Evolutionary conservation across 2,113 vertebrate species (phyloP).

Genomic region (Gopherus flavomarginatus): DNA sequence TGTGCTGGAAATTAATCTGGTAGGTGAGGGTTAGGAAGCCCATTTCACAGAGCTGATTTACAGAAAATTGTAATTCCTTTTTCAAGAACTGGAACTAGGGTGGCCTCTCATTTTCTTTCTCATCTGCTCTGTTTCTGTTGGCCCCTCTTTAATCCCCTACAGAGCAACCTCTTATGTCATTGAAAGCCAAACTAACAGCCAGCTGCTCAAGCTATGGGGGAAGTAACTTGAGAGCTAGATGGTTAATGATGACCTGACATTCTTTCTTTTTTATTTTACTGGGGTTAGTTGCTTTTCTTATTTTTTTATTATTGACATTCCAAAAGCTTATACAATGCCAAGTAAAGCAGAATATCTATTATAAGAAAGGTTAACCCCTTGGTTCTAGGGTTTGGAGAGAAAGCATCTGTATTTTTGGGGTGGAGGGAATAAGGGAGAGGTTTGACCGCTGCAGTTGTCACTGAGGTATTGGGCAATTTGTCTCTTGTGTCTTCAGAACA

Average conservation of each 20-base stretch:
- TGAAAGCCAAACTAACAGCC: not conserved
- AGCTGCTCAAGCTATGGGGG: not conserved
- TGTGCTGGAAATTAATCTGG: not conserved
- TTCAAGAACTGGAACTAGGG: rapidly evolving
- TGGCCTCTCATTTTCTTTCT: not conserved
- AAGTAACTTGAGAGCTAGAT: not conserved
- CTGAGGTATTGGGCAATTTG: not conserved
- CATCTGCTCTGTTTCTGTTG: not conserved
- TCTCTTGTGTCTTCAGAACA: not conserved
- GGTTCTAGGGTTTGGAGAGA: not conserved
- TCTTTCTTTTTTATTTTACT: not conserved
- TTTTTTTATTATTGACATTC: not conserved
- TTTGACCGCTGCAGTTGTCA: not conserved
- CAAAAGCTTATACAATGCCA: not conserved
- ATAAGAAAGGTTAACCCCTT: not conserved
- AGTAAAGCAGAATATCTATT: not conserved
- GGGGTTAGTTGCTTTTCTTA: not conserved
- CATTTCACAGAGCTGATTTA: not conserved
- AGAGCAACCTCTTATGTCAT: rapidly evolving
- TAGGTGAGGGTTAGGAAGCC: not conserved
- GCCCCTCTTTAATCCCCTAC: not conserved
- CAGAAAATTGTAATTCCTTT: not conserved
- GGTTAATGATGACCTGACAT: not conserved
- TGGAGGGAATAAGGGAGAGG: too few relatives aligned
- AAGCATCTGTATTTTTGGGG: not conserved